Conservation (phyloP, 2,888 invertebrate genomes). For the Mesorhabditis sp. region DNA sequence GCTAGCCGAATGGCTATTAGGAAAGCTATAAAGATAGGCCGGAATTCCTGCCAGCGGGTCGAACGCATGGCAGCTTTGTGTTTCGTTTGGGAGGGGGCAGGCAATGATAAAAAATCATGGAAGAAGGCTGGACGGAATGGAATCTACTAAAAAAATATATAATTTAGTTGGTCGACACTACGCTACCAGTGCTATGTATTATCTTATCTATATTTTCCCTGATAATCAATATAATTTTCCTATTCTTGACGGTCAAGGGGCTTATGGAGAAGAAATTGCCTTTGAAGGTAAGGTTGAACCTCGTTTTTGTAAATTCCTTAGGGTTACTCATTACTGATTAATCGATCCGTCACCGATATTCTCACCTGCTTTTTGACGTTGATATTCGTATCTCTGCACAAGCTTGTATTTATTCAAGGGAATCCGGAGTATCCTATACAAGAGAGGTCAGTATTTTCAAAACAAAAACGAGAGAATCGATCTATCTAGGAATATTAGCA, state of each 20-base stretch:
- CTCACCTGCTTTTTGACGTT: slow-evolving; percentile 31
- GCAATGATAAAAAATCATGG: not conserved
- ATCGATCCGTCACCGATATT: slow-evolving; percentile 32
- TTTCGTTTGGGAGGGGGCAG: not conserved
- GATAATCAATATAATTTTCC: slow-evolving; percentile 26
- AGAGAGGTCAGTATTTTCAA: slow-evolving; percentile 7
- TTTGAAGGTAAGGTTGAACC: slow-evolving; percentile 24
- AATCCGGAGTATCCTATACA: not conserved
- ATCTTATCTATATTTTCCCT: slow-evolving; percentile 25
- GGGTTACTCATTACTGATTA: slow-evolving; percentile 32
- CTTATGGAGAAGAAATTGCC: slow-evolving; percentile 26
- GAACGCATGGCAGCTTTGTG: not conserved
- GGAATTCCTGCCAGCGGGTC: not conserved
- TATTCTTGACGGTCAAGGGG: slow-evolving; percentile 22
- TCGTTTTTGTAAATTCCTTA: slow-evolving; percentile 5
- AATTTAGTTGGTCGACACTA: slow-evolving; percentile 29
- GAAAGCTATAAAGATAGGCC: not conserved
- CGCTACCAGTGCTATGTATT: slow-evolving; percentile 24
- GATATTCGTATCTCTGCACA: slow-evolving; percentile 30
- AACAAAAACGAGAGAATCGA: slow-evolving; percentile 11
- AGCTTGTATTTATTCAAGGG: slow-evolving; percentile 16
- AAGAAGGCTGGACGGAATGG: not conserved
- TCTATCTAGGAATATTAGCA: slow-evolving; percentile 14
- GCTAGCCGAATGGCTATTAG: not conserved
- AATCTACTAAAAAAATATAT: not conserved